Evolutionary conservation across 2,797 vertebrate genomes (phyloP), one percentile per base, ranked within the genome.

Genomic region (Nannoperca obscura): DNA sequence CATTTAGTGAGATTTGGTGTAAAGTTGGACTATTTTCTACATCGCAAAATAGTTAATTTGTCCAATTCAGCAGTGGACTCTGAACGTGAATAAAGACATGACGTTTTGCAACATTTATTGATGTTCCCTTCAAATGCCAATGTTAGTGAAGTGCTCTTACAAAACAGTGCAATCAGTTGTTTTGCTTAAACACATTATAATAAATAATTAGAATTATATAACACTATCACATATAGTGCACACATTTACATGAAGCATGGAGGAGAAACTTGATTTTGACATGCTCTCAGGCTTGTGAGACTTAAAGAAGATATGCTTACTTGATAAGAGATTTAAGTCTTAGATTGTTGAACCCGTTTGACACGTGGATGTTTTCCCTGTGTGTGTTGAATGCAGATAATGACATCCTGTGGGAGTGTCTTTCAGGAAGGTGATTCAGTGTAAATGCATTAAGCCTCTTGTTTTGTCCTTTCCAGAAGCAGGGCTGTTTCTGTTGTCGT

Each of bases 401-500:
- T 24, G 7, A 14, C 30, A 24, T 47, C 47, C n/a, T 71, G 17
- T 27, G 27, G 20, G 17, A 49, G n/a, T 22, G 30, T 40, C 22
- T 9, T 5, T 38, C 40, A 44, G 2, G 14, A 46, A 38, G 5
- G 34, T 24, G 20, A 72, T 24, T 46, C 1, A 15, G 3, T 52
- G n/a, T 68, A 24, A 60, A 36, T 74, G 0, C 58, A 47, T 62
- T 1, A 12, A 46, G 22, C 13, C 2, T 81, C 9, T 67, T 73
- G 12, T 89, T 65, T 82, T 74, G 55, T 88, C 50, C 32, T 67
- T 81, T 81, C 1, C 87, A 95, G 95, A 93, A 36, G 89, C 92
- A 0, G 94, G 93, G 0, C 80, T 94, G 80, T 86, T 80, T 34
- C 81, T 96, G 66, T 68, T 94, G 73, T 93, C 95, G 0, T 36